These are phyloP conservation scores for Incurvaria masculella DNA, from an alignment of 2,888 invertebrate genomes.

Conservation along the genomic window DNA sequence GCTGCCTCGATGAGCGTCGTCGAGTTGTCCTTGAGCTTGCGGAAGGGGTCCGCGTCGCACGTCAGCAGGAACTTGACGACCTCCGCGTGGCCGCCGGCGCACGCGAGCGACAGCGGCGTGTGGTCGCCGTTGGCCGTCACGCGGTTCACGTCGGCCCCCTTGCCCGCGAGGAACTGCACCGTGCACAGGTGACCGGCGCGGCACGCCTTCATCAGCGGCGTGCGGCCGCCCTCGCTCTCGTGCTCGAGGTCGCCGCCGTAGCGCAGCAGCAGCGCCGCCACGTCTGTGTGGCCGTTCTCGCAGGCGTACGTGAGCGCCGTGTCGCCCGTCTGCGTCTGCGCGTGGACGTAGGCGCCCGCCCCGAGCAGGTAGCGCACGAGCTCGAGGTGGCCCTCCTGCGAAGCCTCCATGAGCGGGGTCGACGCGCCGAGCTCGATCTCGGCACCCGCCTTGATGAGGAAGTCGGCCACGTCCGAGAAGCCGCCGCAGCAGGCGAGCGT, in stretches of 20 bases:
- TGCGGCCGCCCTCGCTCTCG: conserved; percentile 95
- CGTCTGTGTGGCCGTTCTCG: conserved; percentile 98
- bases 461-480: conserved; percentile 89
- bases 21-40: conserved; percentile 97
- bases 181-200: conserved; percentile 95
- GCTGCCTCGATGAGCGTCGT: conserved; percentile 99
- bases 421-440: conserved; percentile 94
- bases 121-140: conserved; percentile 95
- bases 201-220: conserved; percentile 98
- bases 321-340: conserved; percentile 92
- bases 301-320: conserved; percentile 97
- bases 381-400: conserved; percentile 96
- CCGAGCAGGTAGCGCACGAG: conserved; percentile 85
- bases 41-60: conserved; percentile 92
- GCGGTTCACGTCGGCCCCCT: conserved; percentile 55
- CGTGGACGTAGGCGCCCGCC: conserved; percentile 87
- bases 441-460: conserved; percentile 92
- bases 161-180: conserved; percentile 91
- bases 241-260: conserved; percentile 92
- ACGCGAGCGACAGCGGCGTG: conserved; percentile 93
- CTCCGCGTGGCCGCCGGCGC: conserved; percentile 92
- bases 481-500: conserved; percentile 94
- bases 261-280: conserved; percentile 87
- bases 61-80: conserved; percentile 91
- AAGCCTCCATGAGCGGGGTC: conserved; percentile 97